Percentiles rank a stretch among this genome's conserved stretches.
phyloP scores from a whole-genome alignment of 2,113 vertebrate species.

The Varanus salvator region DNA sequence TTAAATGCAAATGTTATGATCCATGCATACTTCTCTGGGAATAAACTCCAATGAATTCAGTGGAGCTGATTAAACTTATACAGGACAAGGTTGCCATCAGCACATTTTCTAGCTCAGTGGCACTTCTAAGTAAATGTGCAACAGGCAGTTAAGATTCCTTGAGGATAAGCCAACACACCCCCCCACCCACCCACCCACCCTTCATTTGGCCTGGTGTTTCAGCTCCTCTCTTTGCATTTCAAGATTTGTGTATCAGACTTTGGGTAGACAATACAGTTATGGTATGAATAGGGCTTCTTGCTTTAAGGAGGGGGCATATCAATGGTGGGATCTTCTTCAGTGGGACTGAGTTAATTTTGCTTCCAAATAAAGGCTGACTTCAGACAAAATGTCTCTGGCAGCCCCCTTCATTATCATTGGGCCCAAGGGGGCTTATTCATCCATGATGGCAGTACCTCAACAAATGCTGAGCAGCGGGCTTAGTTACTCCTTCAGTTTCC shows the following conservation, averaged over 20 bases:
- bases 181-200: too few relatives aligned
- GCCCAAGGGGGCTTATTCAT: too few relatives aligned
- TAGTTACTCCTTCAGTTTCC: too few relatives aligned
- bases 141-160: background rate
- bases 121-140: background rate
- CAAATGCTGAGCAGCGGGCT: too few relatives aligned
- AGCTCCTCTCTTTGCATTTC: background rate
- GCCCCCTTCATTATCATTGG: too few relatives aligned
- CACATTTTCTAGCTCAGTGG: background rate
- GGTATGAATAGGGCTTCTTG: background rate
- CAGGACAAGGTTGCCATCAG: background rate
- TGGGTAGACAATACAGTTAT: background rate
- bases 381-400: too few relatives aligned
- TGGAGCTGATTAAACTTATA: background rate
- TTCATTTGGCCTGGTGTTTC: background rate
- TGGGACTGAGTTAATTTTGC: too few relatives aligned
- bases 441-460: too few relatives aligned
- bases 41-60: background rate
- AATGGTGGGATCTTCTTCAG: too few relatives aligned
- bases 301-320: too few relatives aligned
- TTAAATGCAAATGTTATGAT: background rate
- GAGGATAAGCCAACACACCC: background rate
- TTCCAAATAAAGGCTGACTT: too few relatives aligned
- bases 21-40: background rate
- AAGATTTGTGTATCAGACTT: background rate